Evolutionary conservation across 2,888 invertebrate species (phyloP).

Genomic region (Hecatera dysodea): DNA sequence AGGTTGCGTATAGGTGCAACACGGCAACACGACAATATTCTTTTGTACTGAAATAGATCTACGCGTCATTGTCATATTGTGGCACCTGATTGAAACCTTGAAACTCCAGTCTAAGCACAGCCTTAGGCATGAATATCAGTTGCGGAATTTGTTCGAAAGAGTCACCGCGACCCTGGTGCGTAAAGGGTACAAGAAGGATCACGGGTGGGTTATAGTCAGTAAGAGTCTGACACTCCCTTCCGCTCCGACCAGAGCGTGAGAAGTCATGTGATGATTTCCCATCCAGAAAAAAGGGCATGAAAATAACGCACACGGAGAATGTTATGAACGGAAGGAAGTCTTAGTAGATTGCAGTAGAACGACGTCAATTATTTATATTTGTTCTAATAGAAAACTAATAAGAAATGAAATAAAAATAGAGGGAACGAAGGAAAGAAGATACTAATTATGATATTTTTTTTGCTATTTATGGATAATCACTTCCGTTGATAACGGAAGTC

Average conservation of each 20-base stretch:
- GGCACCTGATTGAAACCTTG: background rate
- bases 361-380: background rate
- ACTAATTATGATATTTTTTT: background rate
- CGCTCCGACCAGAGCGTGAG: too few relatives aligned
- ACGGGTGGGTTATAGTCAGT: too few relatives aligned
- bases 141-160: too few relatives aligned
- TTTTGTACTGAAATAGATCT: background rate
- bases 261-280: too few relatives aligned
- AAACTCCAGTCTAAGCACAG: background rate
- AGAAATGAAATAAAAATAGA: background rate
- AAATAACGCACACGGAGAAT: constrained; percentile 12
- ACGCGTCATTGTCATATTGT: background rate
- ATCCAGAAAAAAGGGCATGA: background rate
- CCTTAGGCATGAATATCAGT: too few relatives aligned
- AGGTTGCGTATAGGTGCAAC: background rate
- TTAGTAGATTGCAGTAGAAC: background rate
- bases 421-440: background rate
- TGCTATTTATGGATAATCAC: background rate
- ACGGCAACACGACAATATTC: background rate
- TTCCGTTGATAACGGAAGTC: background rate
- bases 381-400: background rate
- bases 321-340: constrained; percentile 3
- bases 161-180: too few relatives aligned
- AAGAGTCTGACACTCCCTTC: too few relatives aligned
- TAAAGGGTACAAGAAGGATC: too few relatives aligned